Base-by-base conservation (phyloP, 23 tunicate genomes). In the Oikopleura dioica region DNA sequence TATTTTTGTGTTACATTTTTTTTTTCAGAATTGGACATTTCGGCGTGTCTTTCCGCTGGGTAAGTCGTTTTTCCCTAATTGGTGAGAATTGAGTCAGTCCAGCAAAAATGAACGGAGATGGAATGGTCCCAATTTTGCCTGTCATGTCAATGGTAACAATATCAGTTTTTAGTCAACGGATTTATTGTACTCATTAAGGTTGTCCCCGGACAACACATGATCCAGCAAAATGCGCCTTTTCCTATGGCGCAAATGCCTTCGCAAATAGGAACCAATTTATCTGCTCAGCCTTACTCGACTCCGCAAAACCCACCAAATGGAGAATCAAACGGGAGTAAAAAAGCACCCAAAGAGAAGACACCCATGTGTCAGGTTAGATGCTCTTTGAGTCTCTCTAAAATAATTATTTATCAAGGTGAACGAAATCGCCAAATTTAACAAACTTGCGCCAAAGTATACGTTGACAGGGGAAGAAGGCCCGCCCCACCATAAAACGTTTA, bases 21-120 rank as follows among this genome's bases (percentile, higher is more conserved):
- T 44, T 44, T 44, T 44, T 44, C 55, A 44, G 55, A 44, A 44
- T 44, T 44, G 55, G 55, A 44, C 55, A 44, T 44, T 44, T 44
- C 16, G 16, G 55, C 16, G 55, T 44, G 55, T 44, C 55, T 44
- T 44, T 44, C 16, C 55, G 55, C 16, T 44, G 9, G 55, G 55
- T 44, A 9, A 44, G 9, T 44, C 16, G 16, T 9, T 44, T 44
- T 44, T 9, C 9, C 55, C 55, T 44, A 9, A 44, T 44, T 9
- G 9, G 9, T 44, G 55, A 16, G 16, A 44, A 16, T 9, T 9
- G 55, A 44, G 16, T 9, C 16, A 9, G 55, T 9, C n/a, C 16
- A 44, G 55, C 9, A 44, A 44, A 44, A 9, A 44, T 44, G 55
- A 44, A 44, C 16, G 55, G 55, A 44, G 55, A 44, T 44, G 55